Evolutionary conservation across 2,113 vertebrate species (phyloP).

Genomic region (Lagopus muta): DNA sequence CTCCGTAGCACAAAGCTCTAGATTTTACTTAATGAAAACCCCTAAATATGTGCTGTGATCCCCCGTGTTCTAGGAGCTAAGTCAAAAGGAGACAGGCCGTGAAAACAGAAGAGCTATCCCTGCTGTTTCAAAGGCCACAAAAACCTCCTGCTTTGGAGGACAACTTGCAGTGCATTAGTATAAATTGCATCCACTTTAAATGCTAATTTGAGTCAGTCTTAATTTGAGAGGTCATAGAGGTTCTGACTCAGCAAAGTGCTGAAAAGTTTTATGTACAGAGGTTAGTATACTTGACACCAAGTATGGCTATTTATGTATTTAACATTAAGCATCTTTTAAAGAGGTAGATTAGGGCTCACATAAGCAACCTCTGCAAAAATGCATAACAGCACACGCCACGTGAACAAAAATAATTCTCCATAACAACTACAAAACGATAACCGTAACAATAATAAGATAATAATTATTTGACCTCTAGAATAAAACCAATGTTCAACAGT

Average conservation of each 20-base stretch:
- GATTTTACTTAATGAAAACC: not conserved
- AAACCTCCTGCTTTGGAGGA: constrained; percentile 54
- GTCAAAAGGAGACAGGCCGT: not conserved
- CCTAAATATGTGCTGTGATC: not conserved
- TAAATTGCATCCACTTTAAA: constrained; percentile 64
- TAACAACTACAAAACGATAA: constrained; percentile 22
- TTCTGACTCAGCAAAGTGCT: constrained; percentile 58
- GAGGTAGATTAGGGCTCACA: not conserved
- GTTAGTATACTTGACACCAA: constrained; percentile 39
- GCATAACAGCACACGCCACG: not conserved
- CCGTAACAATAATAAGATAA: constrained; percentile 52
- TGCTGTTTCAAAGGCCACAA: not conserved
- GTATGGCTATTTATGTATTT: constrained; percentile 25
- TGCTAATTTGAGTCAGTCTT: constrained; percentile 62
- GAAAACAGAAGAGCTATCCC: not conserved
- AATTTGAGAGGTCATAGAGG: constrained; percentile 56
- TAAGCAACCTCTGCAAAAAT: constrained; percentile 25
- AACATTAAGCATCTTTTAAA: constrained; percentile 38
- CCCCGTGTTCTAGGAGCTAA: not conserved
- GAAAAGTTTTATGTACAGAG: constrained; percentile 29
- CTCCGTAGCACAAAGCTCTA: not conserved
- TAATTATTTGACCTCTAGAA: constrained; percentile 49
- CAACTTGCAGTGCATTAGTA: constrained; percentile 52
- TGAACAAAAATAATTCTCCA: not conserved
- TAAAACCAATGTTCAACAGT: constrained; percentile 30